phyloP scores from a whole-genome alignment of 2,888 invertebrate genomes.

The Pardosa pseudoannulata region DNA sequence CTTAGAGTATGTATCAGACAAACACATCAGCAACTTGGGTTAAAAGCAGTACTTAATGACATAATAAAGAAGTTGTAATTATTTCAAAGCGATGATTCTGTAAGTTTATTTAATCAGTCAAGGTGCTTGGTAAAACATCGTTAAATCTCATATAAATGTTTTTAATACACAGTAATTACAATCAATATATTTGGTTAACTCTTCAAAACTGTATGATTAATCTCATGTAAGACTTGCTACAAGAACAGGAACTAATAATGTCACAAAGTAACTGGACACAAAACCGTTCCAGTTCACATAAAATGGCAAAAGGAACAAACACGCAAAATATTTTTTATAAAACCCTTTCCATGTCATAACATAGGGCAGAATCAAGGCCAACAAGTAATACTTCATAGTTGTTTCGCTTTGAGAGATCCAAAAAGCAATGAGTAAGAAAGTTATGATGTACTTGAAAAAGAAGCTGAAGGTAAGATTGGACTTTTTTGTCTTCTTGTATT shows the following conservation, averaged over 20 bases:
- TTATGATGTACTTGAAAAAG: constrained; percentile 39
- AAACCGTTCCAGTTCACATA: constrained; percentile 54
- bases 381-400: constrained; percentile 36
- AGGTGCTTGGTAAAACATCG: neutral
- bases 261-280: constrained; percentile 41
- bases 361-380: constrained; percentile 43
- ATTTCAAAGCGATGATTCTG: too few relatives aligned
- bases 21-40: too few relatives aligned
- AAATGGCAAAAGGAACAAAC: constrained; percentile 46
- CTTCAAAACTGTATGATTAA: too few relatives aligned
- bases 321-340: constrained; percentile 46
- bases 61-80: too few relatives aligned
- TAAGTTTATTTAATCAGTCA: neutral
- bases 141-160: neutral
- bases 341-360: constrained; percentile 56
- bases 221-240: constrained; percentile 28
- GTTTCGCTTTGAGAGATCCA: constrained; percentile 40
- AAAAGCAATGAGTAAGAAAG: constrained; percentile 40
- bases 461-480: neutral
- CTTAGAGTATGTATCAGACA: too few relatives aligned
- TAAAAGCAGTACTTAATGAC: too few relatives aligned
- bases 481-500: constrained; percentile 16
- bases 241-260: constrained; percentile 53
- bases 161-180: neutral
- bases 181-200: too few relatives aligned